Evolutionary conservation across 2,797 vertebrate species (phyloP).

Genomic region (Poeciliopsis paucimaculata): DNA sequence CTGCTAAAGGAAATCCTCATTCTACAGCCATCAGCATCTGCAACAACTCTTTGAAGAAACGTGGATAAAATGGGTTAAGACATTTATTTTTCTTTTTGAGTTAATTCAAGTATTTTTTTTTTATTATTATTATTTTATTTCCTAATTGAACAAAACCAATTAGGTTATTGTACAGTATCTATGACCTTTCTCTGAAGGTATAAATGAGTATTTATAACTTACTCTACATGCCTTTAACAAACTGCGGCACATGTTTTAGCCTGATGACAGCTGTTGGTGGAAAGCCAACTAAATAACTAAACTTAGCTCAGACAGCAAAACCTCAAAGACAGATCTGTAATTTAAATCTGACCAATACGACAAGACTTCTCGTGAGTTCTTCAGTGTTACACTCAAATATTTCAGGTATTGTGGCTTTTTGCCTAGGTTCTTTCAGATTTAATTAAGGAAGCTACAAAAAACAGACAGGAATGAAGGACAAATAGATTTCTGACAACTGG

Average conservation of each 20-base stretch:
- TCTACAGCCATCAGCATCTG: not conserved
- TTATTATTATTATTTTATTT: not conserved
- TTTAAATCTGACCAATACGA: not conserved
- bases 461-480: not conserved
- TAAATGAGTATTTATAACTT: not conserved
- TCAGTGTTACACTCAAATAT: not conserved
- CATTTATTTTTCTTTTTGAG: not conserved
- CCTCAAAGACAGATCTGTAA: not conserved
- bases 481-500: not conserved
- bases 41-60: not conserved
- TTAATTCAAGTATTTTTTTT: not conserved
- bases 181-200: not conserved
- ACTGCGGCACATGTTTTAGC: not conserved
- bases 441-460: not conserved
- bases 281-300: not conserved
- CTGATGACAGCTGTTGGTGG: constrained; percentile 1
- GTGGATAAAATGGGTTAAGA: not conserved
- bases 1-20: not conserved
- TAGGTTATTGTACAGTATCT: not conserved
- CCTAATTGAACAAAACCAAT: not conserved
- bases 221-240: not conserved
- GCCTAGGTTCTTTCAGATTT: not conserved
- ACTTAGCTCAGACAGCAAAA: constrained; percentile 1
- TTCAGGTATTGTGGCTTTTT: not conserved
- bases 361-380: no score